Percentiles rank a stretch among this genome's conserved stretches.
Evolutionary conservation across 1,140 invertebrate species (phyloP).

Genomic region (Solenopsis fugax): DNA sequence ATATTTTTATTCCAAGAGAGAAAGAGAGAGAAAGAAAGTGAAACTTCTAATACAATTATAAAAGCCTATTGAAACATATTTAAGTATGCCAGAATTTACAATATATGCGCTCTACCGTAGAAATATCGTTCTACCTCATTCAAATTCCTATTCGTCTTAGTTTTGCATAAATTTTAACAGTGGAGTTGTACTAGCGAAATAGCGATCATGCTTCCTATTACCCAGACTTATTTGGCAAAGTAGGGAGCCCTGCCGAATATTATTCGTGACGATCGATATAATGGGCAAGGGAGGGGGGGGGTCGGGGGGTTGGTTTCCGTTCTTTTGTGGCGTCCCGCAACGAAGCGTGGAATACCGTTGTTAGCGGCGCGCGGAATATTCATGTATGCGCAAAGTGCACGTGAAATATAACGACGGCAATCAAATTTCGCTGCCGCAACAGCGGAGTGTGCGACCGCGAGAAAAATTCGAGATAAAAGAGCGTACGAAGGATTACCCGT

Average conservation of each 20-base stretch:
- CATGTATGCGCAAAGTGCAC: constrained; percentile 62
- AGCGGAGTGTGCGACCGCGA: constrained; percentile 47
- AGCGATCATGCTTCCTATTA: constrained; percentile 38
- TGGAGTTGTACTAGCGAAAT: constrained; percentile 25
- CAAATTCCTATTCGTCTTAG: background rate
- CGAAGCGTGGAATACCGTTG: constrained; percentile 57
- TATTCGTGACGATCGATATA: constrained; percentile 50
- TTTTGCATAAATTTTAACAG: constrained; percentile 16
- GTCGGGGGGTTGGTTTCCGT: constrained; percentile 38
- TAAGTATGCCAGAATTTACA: background rate
- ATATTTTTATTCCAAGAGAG: background rate
- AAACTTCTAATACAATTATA: constrained; percentile 2
- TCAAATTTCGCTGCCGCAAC: constrained; percentile 59
- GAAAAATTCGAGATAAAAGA: constrained; percentile 59
- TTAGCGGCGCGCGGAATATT: constrained; percentile 57
- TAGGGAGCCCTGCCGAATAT: constrained; percentile 34
- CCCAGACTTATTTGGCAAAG: constrained; percentile 36
- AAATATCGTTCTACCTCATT: background rate
- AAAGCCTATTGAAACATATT: background rate
- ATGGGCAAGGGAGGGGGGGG: background rate
- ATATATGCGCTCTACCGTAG: background rate
- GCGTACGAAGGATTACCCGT: constrained; percentile 30
- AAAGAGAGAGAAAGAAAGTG: background rate
- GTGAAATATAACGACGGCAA: constrained; percentile 63
- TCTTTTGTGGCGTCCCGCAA: constrained; percentile 52